Evolutionary conservation across 1,140 invertebrate species (phyloP).

Genomic region (Thalassaphorura encarpata): DNA sequence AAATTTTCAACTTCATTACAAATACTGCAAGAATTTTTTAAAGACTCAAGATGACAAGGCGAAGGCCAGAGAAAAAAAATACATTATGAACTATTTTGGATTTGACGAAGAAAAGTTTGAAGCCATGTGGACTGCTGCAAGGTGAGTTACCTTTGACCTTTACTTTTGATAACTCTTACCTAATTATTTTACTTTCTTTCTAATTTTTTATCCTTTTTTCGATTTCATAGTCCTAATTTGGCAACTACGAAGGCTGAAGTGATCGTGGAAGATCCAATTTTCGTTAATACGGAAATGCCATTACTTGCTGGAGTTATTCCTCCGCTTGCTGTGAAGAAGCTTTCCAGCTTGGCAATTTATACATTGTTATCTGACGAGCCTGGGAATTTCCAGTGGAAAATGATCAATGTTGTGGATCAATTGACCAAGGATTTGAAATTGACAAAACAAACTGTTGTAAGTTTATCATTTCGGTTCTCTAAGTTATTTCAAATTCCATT

Average conservation of each 20-base stretch:
- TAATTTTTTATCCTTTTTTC: not conserved
- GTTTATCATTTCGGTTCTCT: not conserved
- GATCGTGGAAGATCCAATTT: not conserved
- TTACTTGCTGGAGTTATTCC: slow-evolving; percentile 3
- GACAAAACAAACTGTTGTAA: not conserved
- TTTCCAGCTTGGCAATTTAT: not conserved
- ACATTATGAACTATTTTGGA: no score
- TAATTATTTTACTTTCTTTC: not conserved
- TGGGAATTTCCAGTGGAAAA: slow-evolving; percentile 3
- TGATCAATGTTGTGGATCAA: not conserved
- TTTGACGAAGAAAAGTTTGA: not conserved
- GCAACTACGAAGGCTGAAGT: not conserved
- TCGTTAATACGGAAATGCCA: not conserved
- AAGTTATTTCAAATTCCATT: not conserved
- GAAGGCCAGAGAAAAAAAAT: not conserved
- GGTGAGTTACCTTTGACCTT: not conserved
- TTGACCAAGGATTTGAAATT: not conserved
- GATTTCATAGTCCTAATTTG: not conserved
- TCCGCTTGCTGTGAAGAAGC: not conserved
- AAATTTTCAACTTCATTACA: not conserved
- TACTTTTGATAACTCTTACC: not conserved
- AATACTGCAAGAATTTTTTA: no score
- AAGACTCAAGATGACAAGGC: no score
- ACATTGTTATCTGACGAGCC: not conserved
- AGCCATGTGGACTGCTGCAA: not conserved